Percentiles rank a stretch among this genome's conserved stretches.
Evolutionary conservation across 2,797 vertebrate genomes (phyloP).

Genomic region (Brachyalestes nurse): DNA sequence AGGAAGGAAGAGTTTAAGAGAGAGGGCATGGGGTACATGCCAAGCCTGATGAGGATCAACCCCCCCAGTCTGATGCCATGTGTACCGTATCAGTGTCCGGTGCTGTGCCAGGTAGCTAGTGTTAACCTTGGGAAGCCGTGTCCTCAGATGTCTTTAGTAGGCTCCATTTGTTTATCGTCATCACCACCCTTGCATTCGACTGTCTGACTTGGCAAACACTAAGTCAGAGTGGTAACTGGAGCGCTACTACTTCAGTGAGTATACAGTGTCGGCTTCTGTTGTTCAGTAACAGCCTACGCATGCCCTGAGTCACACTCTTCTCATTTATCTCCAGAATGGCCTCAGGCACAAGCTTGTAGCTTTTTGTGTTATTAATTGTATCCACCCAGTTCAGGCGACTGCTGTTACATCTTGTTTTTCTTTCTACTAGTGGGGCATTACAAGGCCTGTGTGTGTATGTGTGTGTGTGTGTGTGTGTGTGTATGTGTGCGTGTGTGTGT

Average conservation of each 20-base stretch:
- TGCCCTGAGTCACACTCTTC: constrained; percentile 23
- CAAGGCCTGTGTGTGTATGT: constrained; percentile 65
- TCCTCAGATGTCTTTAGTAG: constrained; percentile 24
- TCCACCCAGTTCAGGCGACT: constrained; percentile 58
- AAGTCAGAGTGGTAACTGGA: constrained; percentile 11
- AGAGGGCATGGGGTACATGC: background rate
- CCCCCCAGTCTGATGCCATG: constrained; percentile 21
- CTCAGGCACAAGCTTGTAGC: constrained; percentile 23
- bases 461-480: constrained; percentile 20
- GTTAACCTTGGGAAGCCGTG: constrained; percentile 33
- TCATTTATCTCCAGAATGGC: constrained; percentile 44
- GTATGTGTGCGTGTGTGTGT: too few relatives aligned
- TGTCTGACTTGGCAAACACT: background rate
- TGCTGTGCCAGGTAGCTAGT: constrained; percentile 35
- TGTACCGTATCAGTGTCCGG: constrained; percentile 25
- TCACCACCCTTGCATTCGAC: constrained; percentile 2
- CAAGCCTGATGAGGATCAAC: constrained; percentile 21
- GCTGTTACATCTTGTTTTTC: constrained; percentile 66
- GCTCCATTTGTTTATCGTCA: constrained; percentile 6
- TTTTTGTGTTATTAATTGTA: constrained; percentile 58
- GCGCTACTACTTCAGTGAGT: background rate
- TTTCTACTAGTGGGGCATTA: constrained; percentile 66
- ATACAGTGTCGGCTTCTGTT: constrained; percentile 15
- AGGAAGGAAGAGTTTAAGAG: background rate
- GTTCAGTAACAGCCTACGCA: constrained; percentile 12